Conservation (phyloP, 2,113 vertebrate genomes). For the Corythornis cristatus region DNA sequence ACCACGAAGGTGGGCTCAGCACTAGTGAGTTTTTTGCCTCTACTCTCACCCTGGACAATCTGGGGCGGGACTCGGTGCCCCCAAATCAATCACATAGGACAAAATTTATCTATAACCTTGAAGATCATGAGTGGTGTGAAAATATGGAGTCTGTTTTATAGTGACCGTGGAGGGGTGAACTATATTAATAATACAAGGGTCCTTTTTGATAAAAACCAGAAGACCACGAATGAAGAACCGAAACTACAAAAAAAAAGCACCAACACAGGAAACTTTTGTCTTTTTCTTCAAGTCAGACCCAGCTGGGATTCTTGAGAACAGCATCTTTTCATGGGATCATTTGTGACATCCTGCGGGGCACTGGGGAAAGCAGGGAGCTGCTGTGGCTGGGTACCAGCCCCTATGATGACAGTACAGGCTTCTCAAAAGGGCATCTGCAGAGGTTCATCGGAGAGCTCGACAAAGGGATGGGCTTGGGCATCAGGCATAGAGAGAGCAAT, state of each 20-base stretch:
- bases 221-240: slow-evolving; percentile 13
- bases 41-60: slow-evolving; percentile 88
- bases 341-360: background rate
- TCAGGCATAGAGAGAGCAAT: background rate
- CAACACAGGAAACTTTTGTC: slow-evolving; percentile 49
- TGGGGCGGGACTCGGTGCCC: slow-evolving; percentile 84
- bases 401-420: slow-evolving; percentile 41
- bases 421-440: slow-evolving; percentile 28
- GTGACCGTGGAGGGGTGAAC: slow-evolving; percentile 69
- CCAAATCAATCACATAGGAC: slow-evolving; percentile 87
- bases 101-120: slow-evolving; percentile 98
- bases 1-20: slow-evolving; percentile 87
- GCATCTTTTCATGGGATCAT: background rate
- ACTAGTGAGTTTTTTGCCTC: slow-evolving; percentile 94
- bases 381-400: slow-evolving; percentile 29
- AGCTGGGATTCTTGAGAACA: slow-evolving; percentile 48
- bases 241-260: background rate
- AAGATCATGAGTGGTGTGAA: slow-evolving; percentile 96
- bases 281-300: slow-evolving; percentile 62
- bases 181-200: slow-evolving; percentile 61
- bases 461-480: slow-evolving; percentile 35
- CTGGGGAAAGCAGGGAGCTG: background rate
- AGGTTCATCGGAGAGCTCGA: background rate
- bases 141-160: slow-evolving; percentile 99
- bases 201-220: slow-evolving; percentile 74